Base-by-base conservation (phyloP, 2,113 vertebrate species). In the Pachyramphus minor region DNA sequence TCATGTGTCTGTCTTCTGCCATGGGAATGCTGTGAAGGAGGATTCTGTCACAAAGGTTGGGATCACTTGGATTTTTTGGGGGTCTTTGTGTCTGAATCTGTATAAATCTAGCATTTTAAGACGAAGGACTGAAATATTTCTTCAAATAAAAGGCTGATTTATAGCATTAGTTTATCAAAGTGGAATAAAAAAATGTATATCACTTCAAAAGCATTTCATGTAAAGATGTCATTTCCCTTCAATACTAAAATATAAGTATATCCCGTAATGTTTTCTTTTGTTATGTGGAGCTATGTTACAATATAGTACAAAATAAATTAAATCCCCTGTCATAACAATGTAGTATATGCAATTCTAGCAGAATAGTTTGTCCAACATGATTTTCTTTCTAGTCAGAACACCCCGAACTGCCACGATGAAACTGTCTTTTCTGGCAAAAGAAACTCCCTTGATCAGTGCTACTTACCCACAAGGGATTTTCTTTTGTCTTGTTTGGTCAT, bases 331-430 rank as follows among this genome's bases (percentile, higher is more conserved):
- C 93, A 89, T 90, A 92, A 93, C 52, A 95, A 93, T 86, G 80
- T 88, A 84, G 84, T 91, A 79, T 84, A 92, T 60, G 87, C 19
- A 83, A 84, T 96, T 96, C 79, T 76, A 72, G 35, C 31, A 92
- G 79, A 93, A 95, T 78, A 95, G 74, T 96, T 96, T 97, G 83
- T 84, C 93, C 64, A 78, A 49, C 78, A n/a, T 50, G 78, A 96
- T 97, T 97, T 97, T 95, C 83, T 55, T 89, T 85, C 90, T 72
- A 93, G 75, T 81, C 74, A 93, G 84, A 95, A 96, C 69, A 12
- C 45, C 41, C 47, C 35, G 59, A 88, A 90, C 71, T 79, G 83
- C 68, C 94, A 52, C 22, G 37, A 76, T 87, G 86, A 83, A 97
- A 89, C 66, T 95, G 93, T 90, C 81, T 93, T 89, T 93, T 75